Percentiles rank a stretch among this genome's conserved stretches.
These are phyloP conservation scores for Leucoraja erinaceus DNA, from an alignment of 2,113 vertebrate species.

Conservation along the genomic window DNA sequence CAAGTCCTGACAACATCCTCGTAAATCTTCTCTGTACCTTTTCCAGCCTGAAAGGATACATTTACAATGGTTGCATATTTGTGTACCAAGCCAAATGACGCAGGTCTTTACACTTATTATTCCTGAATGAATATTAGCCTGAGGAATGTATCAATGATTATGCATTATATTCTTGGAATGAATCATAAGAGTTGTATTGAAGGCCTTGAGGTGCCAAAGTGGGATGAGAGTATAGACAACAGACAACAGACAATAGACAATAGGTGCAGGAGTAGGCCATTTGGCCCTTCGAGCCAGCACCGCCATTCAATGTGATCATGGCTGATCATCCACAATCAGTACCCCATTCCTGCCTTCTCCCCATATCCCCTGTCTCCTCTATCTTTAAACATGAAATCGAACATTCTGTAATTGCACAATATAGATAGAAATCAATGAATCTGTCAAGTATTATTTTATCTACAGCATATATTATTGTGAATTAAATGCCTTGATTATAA, in stretches of 20 bases:
- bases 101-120: background rate
- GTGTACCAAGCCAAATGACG: background rate
- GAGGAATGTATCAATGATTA: slow-evolving; percentile 20
- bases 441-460: background rate
- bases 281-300: too few species aligned
- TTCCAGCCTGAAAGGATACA: background rate
- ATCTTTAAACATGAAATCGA: background rate
- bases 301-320: too few species aligned
- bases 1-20: too few species aligned
- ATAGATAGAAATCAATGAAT: background rate
- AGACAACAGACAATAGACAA: too few species aligned
- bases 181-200: slow-evolving; percentile 1
- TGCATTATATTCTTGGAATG: background rate
- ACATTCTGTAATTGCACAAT: slow-evolving; percentile 1
- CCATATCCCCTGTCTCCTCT: too few species aligned
- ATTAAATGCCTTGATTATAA: background rate
- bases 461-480: background rate
- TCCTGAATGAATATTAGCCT: background rate
- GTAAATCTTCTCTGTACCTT: too few species aligned
- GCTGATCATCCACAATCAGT: too few species aligned
- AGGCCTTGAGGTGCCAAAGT: background rate
- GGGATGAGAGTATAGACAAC: background rate
- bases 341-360: too few species aligned
- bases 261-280: too few species aligned
- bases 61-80: background rate